Percentiles rank a stretch among this genome's conserved stretches.
Conservation (phyloP, 2,888 invertebrate species). For the Meteorus colon region DNA sequence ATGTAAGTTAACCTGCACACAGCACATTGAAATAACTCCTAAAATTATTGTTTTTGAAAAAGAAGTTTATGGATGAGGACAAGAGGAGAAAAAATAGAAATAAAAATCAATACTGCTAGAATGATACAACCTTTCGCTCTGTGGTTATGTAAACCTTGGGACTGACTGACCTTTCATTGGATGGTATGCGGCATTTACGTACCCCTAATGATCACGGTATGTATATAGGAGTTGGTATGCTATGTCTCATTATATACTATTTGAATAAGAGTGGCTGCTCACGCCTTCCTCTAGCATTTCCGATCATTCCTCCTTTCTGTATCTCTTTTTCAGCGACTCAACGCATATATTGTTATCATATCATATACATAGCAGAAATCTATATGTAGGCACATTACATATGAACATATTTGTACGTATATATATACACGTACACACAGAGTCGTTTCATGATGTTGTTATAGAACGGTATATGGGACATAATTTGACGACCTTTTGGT, state of each 20-base stretch:
- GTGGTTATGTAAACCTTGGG: slow-evolving; percentile 69
- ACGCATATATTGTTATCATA: not conserved
- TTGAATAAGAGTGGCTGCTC: slow-evolving; percentile 46
- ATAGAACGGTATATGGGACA: not conserved
- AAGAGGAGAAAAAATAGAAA: slow-evolving; percentile 19
- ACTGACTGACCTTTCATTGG: slow-evolving; percentile 69
- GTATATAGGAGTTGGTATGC: slow-evolving; percentile 49
- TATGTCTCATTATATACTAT: slow-evolving; percentile 51
- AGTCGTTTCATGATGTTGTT: not conserved
- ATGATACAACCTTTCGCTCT: slow-evolving; percentile 70
- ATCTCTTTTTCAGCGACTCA: not conserved
- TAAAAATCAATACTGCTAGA: slow-evolving; percentile 46
- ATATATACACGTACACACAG: not conserved
- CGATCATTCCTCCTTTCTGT: not conserved
- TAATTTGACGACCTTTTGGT: slow-evolving; percentile 26
- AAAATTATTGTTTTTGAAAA: not conserved
- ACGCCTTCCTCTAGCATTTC: slow-evolving; percentile 13
- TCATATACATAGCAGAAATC: not conserved
- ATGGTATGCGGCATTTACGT: slow-evolving; percentile 70
- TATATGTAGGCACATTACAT: not conserved
- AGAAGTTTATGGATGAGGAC: not conserved
- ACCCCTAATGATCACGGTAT: slow-evolving; percentile 53
- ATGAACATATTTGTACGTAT: not conserved
- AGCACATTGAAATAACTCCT: not conserved
- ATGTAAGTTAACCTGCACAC: too few relatives aligned